Base-by-base conservation (phyloP, 2,888 invertebrate genomes). In the Tanytarsus gracilentus region DNA sequence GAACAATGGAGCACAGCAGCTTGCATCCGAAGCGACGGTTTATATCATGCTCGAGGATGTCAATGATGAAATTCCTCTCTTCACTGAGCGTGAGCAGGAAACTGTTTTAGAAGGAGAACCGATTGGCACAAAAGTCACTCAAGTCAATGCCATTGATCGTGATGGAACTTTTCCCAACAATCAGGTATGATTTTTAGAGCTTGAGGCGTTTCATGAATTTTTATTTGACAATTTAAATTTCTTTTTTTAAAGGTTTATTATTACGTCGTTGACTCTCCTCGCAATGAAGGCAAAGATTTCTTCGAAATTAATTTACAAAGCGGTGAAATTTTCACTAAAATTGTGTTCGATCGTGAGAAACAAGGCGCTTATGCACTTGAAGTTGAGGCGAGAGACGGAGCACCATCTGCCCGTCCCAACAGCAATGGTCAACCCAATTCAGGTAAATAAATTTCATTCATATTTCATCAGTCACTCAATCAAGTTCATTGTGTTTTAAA, bases 261-360 rank as follows among this genome's bases (percentile, higher is more conserved):
- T 74, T 91, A 87, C 74, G 89, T 95, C 66, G 92, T 93, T 66
- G 88, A 92, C 70, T 93, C 93, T 61, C 85, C 86, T 44, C 82
- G 91, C 64, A 93, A 93, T 74, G 93, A 94, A 72, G 94, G 93
- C 66, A 91, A 92, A 74, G 91, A 93, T 74, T 94, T 86, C 78
- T 98, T 98, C 77, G 90, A 93, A 77, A 96, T 98, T 74, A 94
- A 97, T 77, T 82, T 88, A 73, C 87, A 92, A 74, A 91, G 94
- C 27, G 98, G 98, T 21, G 92, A 94, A 75, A 89, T 98, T 71
- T 94, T 89, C 77, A 95, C 96, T 40, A 91, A 92, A 76, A 82
- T 90, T 66, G 88, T 93, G 68, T 98, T 98, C 79, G 98, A 98
- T 78, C 84, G 97, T 64, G 98, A 98, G 77, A 94, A 94, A 79